Conservation (phyloP, 1,140 invertebrate genomes). For the Thaumetopoea pityocampa region DNA sequence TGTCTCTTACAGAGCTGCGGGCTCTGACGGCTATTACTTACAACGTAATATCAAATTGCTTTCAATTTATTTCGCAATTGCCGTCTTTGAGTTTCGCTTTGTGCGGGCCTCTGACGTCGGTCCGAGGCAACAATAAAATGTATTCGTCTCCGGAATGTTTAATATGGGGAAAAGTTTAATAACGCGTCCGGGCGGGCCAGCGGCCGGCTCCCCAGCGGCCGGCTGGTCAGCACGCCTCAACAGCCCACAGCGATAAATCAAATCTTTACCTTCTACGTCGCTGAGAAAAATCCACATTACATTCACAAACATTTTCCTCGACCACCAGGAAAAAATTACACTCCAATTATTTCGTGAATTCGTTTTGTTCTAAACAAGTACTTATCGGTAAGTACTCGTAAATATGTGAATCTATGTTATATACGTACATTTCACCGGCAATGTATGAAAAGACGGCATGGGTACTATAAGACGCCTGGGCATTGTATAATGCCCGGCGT, state of each 20-base stretch:
- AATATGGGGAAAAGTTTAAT: constrained; percentile 76
- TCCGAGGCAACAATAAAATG: constrained; percentile 75
- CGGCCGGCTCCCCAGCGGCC: constrained; percentile 21
- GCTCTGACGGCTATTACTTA: constrained; percentile 70
- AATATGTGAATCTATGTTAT: too few species aligned
- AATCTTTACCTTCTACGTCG: constrained; percentile 68
- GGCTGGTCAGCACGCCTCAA: constrained; percentile 57
- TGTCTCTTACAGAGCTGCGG: constrained; percentile 48
- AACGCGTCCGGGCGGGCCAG: constrained; percentile 63
- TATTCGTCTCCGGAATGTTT: constrained; percentile 76
- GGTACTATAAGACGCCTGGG: too few species aligned
- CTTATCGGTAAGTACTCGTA: too few species aligned
- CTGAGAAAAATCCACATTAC: constrained; percentile 69
- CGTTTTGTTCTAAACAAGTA: too few species aligned
- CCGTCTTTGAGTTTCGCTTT: constrained; percentile 76
- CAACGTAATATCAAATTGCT: constrained; percentile 75
- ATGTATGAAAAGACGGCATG: too few species aligned
- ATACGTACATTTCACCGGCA: too few species aligned
- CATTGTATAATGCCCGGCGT: too few species aligned
- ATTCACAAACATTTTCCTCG: constrained; percentile 62
- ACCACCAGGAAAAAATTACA: constrained; percentile 25
- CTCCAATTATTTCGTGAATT: constrained; percentile 27
- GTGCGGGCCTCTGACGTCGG: constrained; percentile 72
- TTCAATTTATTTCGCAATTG: constrained; percentile 76
- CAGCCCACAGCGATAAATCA: constrained; percentile 69